phyloP scores from a whole-genome alignment of 2,888 invertebrate genomes.

The Hybos culiciformis region DNA sequence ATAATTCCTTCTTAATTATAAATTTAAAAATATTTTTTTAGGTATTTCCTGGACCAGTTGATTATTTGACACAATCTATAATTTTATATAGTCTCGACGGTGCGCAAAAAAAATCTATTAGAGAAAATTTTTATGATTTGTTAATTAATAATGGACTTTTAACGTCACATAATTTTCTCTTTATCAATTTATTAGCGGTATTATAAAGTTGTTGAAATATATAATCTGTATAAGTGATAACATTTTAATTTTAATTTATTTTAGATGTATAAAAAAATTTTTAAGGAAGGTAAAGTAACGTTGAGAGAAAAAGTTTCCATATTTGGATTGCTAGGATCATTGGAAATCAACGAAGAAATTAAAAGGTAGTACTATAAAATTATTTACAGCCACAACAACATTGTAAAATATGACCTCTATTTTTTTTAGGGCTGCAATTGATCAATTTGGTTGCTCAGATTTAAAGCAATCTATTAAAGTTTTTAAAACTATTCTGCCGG shows the following conservation, averaged over 20 bases:
- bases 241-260: background rate
- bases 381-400: background rate
- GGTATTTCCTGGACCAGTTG: background rate
- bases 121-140: background rate
- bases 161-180: background rate
- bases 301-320: background rate
- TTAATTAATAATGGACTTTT: background rate
- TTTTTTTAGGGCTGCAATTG: background rate
- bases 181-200: background rate
- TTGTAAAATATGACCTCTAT: background rate
- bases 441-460: background rate
- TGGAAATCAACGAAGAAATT: background rate
- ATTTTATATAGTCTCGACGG: background rate
- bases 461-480: background rate
- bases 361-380: background rate
- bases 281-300: background rate
- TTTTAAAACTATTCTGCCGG: background rate
- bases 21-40: constrained; percentile 1
- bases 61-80: constrained; percentile 6
- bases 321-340: background rate
- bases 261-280: background rate
- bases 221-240: background rate
- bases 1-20: background rate
- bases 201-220: background rate
- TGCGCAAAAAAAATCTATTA: background rate